Evolutionary conservation across 2,113 vertebrate species (phyloP).

Genomic region (Tor tambroides): DNA sequence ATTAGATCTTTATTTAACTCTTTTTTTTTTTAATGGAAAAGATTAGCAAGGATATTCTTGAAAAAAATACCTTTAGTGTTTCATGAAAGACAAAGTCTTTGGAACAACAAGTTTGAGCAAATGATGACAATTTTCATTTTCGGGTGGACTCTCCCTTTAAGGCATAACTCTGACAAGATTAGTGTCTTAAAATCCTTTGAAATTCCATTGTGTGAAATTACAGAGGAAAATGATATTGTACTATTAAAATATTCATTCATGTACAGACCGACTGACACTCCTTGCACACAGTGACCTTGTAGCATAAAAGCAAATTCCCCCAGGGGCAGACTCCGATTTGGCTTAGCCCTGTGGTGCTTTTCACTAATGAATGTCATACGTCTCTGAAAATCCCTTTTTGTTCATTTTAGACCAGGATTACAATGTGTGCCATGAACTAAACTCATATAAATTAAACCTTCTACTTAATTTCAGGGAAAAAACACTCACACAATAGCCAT

Average conservation of each 20-base stretch:
- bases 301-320: slow-evolving; percentile 38
- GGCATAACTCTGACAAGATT: too few relatives aligned
- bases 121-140: too few relatives aligned
- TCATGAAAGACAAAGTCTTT: background rate
- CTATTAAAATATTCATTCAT: too few relatives aligned
- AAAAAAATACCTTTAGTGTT: too few relatives aligned
- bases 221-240: too few relatives aligned
- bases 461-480: background rate
- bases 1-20: too few relatives aligned
- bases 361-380: slow-evolving; percentile 22
- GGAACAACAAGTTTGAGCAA: too few relatives aligned
- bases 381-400: slow-evolving; percentile 7
- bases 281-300: slow-evolving; percentile 41
- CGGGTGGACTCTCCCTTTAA: too few relatives aligned
- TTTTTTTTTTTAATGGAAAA: too few relatives aligned
- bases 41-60: too few relatives aligned
- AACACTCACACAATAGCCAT: background rate
- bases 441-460: slow-evolving; percentile 20
- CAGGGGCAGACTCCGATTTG: slow-evolving; percentile 4
- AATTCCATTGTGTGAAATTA: too few relatives aligned
- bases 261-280: slow-evolving; percentile 16
- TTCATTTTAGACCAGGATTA: slow-evolving; percentile 21
- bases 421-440: slow-evolving; percentile 9
- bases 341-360: slow-evolving; percentile 43
- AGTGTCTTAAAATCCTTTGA: too few relatives aligned